Evolutionary conservation across 2,888 invertebrate genomes (phyloP), one percentile per base, ranked within the genome.

Genomic region (Cephus pygmeus): DNA sequence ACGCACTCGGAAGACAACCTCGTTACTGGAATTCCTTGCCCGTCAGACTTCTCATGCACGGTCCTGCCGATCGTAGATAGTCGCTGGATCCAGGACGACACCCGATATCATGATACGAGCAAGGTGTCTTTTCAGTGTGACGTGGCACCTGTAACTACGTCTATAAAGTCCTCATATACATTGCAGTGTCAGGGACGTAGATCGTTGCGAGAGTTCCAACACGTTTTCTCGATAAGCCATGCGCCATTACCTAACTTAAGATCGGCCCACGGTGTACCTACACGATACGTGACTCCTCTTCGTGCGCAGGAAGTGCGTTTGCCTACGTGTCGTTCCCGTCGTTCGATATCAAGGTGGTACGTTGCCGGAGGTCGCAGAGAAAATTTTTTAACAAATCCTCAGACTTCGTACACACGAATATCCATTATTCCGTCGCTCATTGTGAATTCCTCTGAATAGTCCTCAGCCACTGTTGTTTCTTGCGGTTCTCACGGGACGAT

Each of bases 1-100:
- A 85, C 82, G 78, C 79, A 81, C 83, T 81, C 85, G 12, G 12
- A 9, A 56, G 40, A 9, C 40, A 56, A 56, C 40, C 40, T 56
- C 40, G 40, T 56, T 56, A 56, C 23, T 56, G 23, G 40, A 56
- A 56, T 23, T 56, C 40, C 23, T 56, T 56, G 40, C 23, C 40
- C 23, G 40, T 23, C 23, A 23, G 6, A 23, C 40, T 56, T 56
- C 1, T 23, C 1, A 23, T 6, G 9, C 1, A 2, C 1, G 23
- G 4, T 6, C 40, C 4, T 23, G 40, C 0, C 23, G 23, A 9
- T 56, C 40, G 40, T 2, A 23, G 6, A 23, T 56, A 23, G 6
- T 23, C 4, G 2, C 15, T 56, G 23, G 40, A 56, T 56, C 23
- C 23, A 56, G 40, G 40, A 56, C 23, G 40, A 56, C 23, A 23